Conservation (phyloP, 1,140 invertebrate species). For the Apis cerana region DNA sequence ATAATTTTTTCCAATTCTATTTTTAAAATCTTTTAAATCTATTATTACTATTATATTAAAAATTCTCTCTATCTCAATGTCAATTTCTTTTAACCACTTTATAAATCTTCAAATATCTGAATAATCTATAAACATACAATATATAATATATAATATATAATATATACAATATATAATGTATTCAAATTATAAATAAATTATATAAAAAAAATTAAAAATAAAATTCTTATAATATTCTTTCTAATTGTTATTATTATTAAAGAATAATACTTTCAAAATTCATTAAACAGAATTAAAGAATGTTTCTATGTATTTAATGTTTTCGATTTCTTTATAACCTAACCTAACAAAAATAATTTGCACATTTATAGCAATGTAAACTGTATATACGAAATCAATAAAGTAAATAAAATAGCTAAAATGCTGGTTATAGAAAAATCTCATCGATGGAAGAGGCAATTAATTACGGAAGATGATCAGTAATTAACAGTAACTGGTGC, state of each 20-base stretch:
- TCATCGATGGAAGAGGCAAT: slow-evolving; percentile 39
- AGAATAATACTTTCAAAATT: no score
- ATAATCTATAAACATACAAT: no score
- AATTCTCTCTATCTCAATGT: not conserved
- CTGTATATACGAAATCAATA: not conserved
- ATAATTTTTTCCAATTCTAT: no score
- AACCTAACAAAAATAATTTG: not conserved
- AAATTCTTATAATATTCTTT: no score
- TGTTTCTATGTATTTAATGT: not conserved
- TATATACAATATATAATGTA: no score
- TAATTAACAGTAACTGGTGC: slow-evolving; percentile 70
- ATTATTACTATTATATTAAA: not conserved
- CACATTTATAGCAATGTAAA: slow-evolving; percentile 7
- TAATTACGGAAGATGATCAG: slow-evolving; percentile 69
- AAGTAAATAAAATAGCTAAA: not conserved
- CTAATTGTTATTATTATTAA: no score
- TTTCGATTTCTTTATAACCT: not conserved
- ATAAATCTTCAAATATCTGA: no score
- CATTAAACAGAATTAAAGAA: no score
- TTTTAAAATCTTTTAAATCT: no score
- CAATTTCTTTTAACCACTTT: not conserved
- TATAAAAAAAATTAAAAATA: no score
- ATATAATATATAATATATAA: no score
- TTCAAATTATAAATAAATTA: no score
- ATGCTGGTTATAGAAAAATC: slow-evolving; percentile 7